Evolutionary conservation across 2,888 invertebrate species (phyloP).

Genomic region (Cryptocheilus praepositus): DNA sequence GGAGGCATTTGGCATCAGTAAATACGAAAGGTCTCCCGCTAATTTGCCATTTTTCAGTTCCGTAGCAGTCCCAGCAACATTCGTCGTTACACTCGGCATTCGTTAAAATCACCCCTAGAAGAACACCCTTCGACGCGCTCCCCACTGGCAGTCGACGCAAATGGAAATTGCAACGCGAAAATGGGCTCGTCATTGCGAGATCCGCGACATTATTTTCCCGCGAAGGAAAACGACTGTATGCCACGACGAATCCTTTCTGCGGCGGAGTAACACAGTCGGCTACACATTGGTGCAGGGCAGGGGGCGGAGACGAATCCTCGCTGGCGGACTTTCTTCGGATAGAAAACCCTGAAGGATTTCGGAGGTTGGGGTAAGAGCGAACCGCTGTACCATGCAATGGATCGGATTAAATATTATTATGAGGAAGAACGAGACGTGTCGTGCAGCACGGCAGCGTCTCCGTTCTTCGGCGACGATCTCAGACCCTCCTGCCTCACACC

Average conservation of each 20-base stretch:
- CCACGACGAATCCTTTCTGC: neutral
- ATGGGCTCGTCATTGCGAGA: too few species aligned
- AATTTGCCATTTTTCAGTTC: too few species aligned
- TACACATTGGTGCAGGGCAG: constrained; percentile 2
- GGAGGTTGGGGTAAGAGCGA: constrained; percentile 69
- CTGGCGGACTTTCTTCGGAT: constrained; percentile 41
- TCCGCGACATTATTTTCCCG: too few species aligned
- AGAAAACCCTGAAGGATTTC: constrained; percentile 64
- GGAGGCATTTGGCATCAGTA: too few species aligned
- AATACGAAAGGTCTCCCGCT: too few species aligned
- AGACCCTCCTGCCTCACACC: constrained; percentile 29
- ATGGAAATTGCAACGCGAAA: too few species aligned
- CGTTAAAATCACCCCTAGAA: too few species aligned
- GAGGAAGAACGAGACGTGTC: constrained; percentile 70
- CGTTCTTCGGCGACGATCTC: constrained; percentile 37
- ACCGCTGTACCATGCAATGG: constrained; percentile 72
- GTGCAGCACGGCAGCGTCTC: constrained; percentile 51
- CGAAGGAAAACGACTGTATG: too few species aligned
- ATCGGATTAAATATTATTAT: constrained; percentile 74
- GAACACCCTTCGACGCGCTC: too few species aligned
- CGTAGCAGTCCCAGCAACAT: too few species aligned
- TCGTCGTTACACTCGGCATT: too few species aligned
- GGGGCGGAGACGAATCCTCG: constrained; percentile 36
- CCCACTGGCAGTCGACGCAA: too few species aligned
- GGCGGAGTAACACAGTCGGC: neutral